Base-by-base conservation (phyloP, 2,888 invertebrate species). In the Petrophora chlorosata region DNA sequence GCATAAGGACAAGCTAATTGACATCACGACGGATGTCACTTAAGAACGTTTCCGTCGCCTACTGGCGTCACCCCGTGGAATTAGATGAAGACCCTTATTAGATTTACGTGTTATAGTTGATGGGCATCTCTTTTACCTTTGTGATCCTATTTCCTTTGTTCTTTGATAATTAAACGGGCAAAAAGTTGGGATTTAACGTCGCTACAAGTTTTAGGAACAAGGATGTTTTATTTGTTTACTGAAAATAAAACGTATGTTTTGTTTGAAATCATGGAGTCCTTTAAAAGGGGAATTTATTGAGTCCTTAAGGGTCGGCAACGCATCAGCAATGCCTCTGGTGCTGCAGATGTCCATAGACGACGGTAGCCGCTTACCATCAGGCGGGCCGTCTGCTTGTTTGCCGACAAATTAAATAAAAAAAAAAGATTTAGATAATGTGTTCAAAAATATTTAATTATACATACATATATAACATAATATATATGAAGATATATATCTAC, bases 21-120 rank as follows among this genome's bases (percentile, higher is more conserved):
- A 76, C 80, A 63, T 62, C 71, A 59, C 62, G 75, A 81, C 67
- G 69, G 70, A 73, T 74, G 77, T 73, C 78, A 79, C 74, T 77
- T 74, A 76, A 49, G 42, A 42, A 13, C 33, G 43, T 38, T 49
- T 49, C 42, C 62, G 62, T 55, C 56, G 47, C 49, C 65, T 61
- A 59, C 61, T 61, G 63, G 63, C 59, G 43, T 53, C 55, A 52
- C 60, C 58, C 55, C 53, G 48, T 54, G 56, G 65, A 70, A 67
- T 64, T 65, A 62, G 52, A 62, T 62, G 45, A 43, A 54, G 51
- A 50, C 47, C 49, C 61, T 63, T 70, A 70, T 70, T 70, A 67
- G 53, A 67, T 70, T 71, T 61, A 55, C 55, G 57, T 61, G 59
- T 57, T 49, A 49, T 49, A 49, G 49, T 49, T 49, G 49, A 49